Evolutionary conservation across 1,140 invertebrate species (phyloP).

Genomic region (Zaprionus tsacasi): DNA sequence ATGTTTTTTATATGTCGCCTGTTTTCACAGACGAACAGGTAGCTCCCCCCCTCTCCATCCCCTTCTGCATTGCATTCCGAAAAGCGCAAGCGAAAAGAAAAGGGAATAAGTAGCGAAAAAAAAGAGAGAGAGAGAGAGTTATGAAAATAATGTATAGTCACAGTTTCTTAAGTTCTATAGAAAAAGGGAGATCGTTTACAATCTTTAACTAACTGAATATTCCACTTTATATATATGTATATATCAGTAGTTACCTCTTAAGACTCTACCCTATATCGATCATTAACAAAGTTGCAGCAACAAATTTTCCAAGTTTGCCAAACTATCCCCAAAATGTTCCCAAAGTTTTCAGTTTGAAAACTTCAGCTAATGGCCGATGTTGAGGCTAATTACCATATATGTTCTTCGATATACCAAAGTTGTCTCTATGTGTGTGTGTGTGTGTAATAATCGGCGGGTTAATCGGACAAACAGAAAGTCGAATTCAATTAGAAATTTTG

Average conservation of each 20-base stretch:
- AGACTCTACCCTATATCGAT: not conserved
- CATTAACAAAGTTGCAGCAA: not conserved
- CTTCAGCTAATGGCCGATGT: not conserved
- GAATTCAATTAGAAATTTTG: constrained; percentile 47
- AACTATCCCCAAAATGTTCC: not conserved
- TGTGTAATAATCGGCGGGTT: not conserved
- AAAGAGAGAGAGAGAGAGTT: not conserved
- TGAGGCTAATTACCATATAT: constrained; percentile 3
- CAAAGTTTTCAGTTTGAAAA: not conserved
- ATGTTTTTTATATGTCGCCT: constrained; percentile 30
- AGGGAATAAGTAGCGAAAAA: not conserved
- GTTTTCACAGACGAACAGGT: constrained; percentile 36
- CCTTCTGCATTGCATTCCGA: not conserved
- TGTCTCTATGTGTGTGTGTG: too few species aligned
- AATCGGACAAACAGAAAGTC: constrained; percentile 6
- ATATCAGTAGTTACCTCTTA: not conserved
- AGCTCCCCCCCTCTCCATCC: not conserved
- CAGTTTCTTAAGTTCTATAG: not conserved
- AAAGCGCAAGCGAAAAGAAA: constrained; percentile 4
- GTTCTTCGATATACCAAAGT: not conserved
- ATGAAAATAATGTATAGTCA: not conserved
- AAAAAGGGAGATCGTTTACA: too few species aligned
- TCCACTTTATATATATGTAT: too few species aligned
- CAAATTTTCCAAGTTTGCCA: not conserved
- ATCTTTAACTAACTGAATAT: too few species aligned